Conservation (phyloP, 2,113 vertebrate species). For the Marmota monax region DNA sequence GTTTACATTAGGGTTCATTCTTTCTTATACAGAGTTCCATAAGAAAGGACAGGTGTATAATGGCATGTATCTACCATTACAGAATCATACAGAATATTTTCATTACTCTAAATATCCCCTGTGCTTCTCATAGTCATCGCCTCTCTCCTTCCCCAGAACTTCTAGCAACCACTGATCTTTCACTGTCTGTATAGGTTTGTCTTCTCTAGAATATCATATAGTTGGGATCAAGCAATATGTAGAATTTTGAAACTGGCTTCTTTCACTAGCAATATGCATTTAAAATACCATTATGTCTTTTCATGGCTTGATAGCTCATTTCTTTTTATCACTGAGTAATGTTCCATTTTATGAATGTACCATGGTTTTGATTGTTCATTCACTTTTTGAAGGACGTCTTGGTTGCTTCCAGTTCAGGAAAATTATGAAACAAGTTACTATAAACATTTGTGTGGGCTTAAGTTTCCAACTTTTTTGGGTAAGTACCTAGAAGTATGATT, state of each 20-base stretch:
- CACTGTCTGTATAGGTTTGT: background rate
- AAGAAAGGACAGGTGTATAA: background rate
- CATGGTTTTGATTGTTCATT: background rate
- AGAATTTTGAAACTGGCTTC: background rate
- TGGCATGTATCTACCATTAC: no score
- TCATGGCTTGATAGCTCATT: background rate
- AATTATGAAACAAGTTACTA: constrained; percentile 23
- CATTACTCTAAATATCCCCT: background rate
- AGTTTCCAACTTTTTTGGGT: constrained; percentile 26
- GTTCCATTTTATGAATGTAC: constrained; percentile 3
- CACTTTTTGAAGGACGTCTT: constrained; percentile 17
- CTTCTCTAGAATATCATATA: background rate
- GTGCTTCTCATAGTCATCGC: background rate
- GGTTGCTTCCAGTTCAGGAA: constrained; percentile 22
- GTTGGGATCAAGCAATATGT: background rate
- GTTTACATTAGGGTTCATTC: background rate
- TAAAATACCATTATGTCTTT: background rate
- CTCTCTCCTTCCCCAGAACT: background rate
- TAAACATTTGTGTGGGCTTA: constrained; percentile 23
- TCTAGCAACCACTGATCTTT: background rate
- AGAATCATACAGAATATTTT: background rate
- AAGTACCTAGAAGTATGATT: background rate
- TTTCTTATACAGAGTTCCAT: background rate
- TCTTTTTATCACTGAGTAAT: constrained; percentile 25
- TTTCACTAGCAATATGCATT: background rate